Percentiles rank a stretch among this genome's conserved stretches.
phyloP scores from a whole-genome alignment of 2,797 vertebrate genomes.

The Crenuchus spilurus region DNA sequence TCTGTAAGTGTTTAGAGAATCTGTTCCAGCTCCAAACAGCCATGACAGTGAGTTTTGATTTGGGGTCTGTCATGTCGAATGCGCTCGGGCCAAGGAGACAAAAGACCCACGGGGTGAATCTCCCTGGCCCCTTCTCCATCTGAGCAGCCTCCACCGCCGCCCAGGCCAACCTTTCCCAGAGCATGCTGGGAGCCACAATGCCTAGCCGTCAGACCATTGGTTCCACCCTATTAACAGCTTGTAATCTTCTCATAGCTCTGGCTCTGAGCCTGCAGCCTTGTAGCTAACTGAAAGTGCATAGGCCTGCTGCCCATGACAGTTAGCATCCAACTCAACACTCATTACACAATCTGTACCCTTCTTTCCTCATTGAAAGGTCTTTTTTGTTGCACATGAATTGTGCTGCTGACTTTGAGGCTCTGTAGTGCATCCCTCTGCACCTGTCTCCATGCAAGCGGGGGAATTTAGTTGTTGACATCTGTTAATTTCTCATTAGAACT shows the following conservation, averaged over 20 bases:
- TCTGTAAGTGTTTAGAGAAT: constrained; percentile 27
- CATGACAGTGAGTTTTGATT: constrained; percentile 62
- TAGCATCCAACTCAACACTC: constrained; percentile 35
- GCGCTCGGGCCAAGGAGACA: constrained; percentile 57
- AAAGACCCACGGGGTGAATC: constrained; percentile 69
- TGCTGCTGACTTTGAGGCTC: constrained; percentile 66
- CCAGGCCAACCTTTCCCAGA: constrained; percentile 87
- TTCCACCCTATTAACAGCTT: constrained; percentile 99
- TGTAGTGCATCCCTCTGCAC: constrained; percentile 72
- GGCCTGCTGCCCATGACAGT: constrained; percentile 45
- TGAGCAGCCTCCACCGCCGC: constrained; percentile 82
- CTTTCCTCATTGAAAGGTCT: constrained; percentile 29
- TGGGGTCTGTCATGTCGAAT: constrained; percentile 45
- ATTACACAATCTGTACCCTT: constrained; percentile 29
- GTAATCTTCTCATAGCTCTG: constrained; percentile 97
- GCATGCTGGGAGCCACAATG: constrained; percentile 84
- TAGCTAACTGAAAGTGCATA: constrained; percentile 55
- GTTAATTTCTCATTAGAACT: constrained; percentile 82
- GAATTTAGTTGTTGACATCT: constrained; percentile 79
- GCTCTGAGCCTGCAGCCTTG: constrained; percentile 65
- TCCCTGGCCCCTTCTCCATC: constrained; percentile 71
- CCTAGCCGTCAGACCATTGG: constrained; percentile 86
- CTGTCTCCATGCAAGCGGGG: constrained; percentile 69
- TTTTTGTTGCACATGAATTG: constrained; percentile 31
- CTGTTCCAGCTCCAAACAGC: constrained; percentile 68